Evolutionary conservation across 2,797 vertebrate genomes (phyloP).

Genomic region (Acipenser transmontanus): DNA sequence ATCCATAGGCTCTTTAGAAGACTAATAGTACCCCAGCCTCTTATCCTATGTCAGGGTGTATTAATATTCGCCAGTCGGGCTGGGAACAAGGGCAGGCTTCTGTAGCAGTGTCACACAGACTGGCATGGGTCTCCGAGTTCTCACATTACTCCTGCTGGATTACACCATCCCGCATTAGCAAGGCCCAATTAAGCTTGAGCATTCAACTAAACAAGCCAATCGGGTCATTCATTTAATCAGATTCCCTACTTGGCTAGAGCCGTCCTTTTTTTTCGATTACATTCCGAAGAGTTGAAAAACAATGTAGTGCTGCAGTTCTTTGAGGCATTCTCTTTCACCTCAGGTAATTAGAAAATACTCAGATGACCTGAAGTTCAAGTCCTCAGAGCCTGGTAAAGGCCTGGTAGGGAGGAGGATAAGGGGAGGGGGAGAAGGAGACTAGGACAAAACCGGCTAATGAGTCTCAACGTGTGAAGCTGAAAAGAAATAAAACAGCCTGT

Average conservation of each 20-base stretch:
- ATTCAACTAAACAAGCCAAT: slow-evolving; percentile 72
- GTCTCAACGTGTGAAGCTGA: slow-evolving; percentile 52
- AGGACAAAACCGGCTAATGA: slow-evolving; percentile 53
- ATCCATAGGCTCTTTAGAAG: slow-evolving; percentile 59
- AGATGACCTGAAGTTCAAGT: slow-evolving; percentile 51
- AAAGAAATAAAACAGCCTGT: slow-evolving; percentile 50
- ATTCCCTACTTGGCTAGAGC: slow-evolving; percentile 51
- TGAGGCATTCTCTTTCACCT: slow-evolving; percentile 26
- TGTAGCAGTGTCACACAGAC: slow-evolving; percentile 68
- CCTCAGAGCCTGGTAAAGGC: slow-evolving; percentile 35
- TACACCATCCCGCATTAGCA: slow-evolving; percentile 49
- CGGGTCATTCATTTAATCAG: slow-evolving; percentile 80
- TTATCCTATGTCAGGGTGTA: slow-evolving; percentile 44
- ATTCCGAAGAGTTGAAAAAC: slow-evolving; percentile 60
- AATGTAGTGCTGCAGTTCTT: slow-evolving; percentile 42
- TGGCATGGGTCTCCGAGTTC: slow-evolving; percentile 79
- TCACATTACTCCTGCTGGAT: slow-evolving; percentile 68
- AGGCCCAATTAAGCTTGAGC: slow-evolving; percentile 66
- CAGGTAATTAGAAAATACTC: slow-evolving; percentile 66
- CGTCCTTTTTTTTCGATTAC: slow-evolving; percentile 38
- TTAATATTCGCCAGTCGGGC: slow-evolving; percentile 41
- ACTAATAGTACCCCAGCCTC: slow-evolving; percentile 53
- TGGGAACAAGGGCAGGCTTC: slow-evolving; percentile 55
- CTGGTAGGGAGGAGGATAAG: neutral
- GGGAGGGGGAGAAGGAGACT: slow-evolving; percentile 36